Percentiles rank a stretch among this genome's conserved stretches.
These are phyloP conservation scores for Patella ulyssiponensis DNA, from an alignment of 2,888 invertebrate species.

Conservation along the genomic window DNA sequence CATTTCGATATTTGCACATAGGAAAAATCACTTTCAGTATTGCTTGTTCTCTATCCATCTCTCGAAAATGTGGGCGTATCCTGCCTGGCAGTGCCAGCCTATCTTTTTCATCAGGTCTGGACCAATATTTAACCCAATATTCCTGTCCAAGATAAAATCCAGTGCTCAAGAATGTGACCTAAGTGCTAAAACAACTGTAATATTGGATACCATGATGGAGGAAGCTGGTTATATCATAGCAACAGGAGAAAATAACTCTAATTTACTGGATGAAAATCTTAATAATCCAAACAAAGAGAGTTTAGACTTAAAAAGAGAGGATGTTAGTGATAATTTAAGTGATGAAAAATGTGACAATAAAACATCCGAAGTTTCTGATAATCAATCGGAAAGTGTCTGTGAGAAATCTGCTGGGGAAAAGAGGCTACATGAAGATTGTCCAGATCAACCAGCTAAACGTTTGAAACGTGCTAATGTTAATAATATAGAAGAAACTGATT, in stretches of 20 bases:
- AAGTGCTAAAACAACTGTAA: not conserved
- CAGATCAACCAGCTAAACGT: not conserved
- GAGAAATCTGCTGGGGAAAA: too few relatives aligned
- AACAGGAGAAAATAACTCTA: not conserved
- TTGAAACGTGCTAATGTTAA: not conserved
- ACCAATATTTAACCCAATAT: slow-evolving; percentile 18
- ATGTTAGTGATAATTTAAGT: too few relatives aligned
- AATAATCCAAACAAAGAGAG: too few relatives aligned
- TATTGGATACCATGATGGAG: slow-evolving; percentile 21
- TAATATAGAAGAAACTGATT: not conserved
- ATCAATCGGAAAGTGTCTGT: too few relatives aligned
- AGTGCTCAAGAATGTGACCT: slow-evolving; percentile 14
- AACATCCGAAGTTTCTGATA: too few relatives aligned
- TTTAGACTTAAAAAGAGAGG: too few relatives aligned
- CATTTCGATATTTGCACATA: too few relatives aligned
- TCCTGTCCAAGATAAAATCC: slow-evolving; percentile 15
- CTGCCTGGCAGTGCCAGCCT: too few relatives aligned
- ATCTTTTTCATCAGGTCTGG: slow-evolving; percentile 26
- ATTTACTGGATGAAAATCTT: not conserved
- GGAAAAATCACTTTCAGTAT: too few relatives aligned
- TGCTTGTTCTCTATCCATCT: too few relatives aligned
- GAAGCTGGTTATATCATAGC: slow-evolving; percentile 18
- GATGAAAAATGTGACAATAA: too few relatives aligned
- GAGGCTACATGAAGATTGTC: slow-evolving; percentile 16
- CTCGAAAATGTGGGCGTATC: too few relatives aligned